Conservation (phyloP, 1,140 invertebrate genomes). For the Cephus cinctus region DNA sequence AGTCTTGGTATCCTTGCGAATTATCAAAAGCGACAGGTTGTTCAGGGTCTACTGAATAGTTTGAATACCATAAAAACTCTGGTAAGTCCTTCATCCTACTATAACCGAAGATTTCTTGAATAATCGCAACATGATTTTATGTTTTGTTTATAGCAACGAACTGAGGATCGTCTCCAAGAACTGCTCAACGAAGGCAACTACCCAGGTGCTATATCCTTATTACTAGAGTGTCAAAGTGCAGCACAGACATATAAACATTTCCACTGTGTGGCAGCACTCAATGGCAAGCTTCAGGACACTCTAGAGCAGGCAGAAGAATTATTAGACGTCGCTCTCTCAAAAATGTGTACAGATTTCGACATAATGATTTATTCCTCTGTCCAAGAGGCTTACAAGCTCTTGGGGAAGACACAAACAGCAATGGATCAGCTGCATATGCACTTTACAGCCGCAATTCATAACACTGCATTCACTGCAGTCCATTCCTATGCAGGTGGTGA, state of each 20-base stretch:
- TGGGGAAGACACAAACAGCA: conserved; percentile 85
- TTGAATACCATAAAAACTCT: conserved; percentile 81
- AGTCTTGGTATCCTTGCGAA: conserved; percentile 86
- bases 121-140: neutral
- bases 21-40: conserved; percentile 80
- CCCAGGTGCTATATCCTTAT: conserved; percentile 82
- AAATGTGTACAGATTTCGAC: conserved; percentile 74
- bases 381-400: conserved; percentile 79
- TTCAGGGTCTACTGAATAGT: conserved; percentile 74
- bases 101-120: no score
- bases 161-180: conserved; percentile 80
- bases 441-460: conserved; percentile 91
- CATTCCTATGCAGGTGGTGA: conserved; percentile 70
- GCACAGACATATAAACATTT: conserved; percentile 81
- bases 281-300: conserved; percentile 86
- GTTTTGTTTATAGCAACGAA: conserved; percentile 64
- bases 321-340: conserved; percentile 82
- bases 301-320: conserved; percentile 90
- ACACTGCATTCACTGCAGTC: conserved; percentile 77
- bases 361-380: conserved; percentile 72
- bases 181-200: conserved; percentile 83
- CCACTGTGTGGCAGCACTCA: conserved; percentile 81
- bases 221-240: conserved; percentile 84
- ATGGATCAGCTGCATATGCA: conserved; percentile 96
- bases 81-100: no score